Evolutionary conservation across 2,888 invertebrate species (phyloP).

Genomic region (Drosophila atripex): DNA sequence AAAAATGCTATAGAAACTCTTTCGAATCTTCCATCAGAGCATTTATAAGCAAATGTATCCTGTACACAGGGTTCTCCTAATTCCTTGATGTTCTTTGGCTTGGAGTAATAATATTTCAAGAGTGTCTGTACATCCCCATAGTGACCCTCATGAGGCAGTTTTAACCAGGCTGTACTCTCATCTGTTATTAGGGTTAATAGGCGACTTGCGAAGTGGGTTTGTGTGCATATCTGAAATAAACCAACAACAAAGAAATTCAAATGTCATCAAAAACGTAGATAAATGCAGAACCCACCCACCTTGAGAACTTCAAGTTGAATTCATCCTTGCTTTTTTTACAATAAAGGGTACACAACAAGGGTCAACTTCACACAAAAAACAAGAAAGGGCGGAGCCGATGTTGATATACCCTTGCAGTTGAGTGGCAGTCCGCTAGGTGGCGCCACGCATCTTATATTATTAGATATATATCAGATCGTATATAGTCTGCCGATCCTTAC

Average conservation of each 20-base stretch:
- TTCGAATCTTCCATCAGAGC: background rate
- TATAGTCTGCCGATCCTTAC: too few species aligned
- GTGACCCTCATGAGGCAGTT: background rate
- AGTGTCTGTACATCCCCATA: background rate
- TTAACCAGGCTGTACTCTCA: background rate
- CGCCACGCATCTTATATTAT: too few species aligned
- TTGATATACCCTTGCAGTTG: too few species aligned
- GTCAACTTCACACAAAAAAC: background rate
- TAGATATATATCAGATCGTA: too few species aligned
- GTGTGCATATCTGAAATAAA: background rate
- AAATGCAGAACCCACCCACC: conserved; percentile 1
- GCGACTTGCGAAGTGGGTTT: background rate
- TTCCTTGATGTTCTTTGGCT: background rate
- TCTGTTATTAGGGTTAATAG: background rate
- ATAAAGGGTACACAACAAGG: background rate
- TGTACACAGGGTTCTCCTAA: background rate
- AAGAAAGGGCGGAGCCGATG: too few species aligned
- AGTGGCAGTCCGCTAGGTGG: too few species aligned
- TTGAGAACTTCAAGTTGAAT: conserved; percentile 6
- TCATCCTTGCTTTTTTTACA: conserved; percentile 7
- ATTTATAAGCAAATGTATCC: background rate
- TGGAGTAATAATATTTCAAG: background rate
- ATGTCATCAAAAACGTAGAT: background rate
- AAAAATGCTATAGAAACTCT: background rate
- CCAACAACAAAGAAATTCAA: background rate